Conservation (phyloP, 2,113 vertebrate species). For the Pituophis catenifer region DNA sequence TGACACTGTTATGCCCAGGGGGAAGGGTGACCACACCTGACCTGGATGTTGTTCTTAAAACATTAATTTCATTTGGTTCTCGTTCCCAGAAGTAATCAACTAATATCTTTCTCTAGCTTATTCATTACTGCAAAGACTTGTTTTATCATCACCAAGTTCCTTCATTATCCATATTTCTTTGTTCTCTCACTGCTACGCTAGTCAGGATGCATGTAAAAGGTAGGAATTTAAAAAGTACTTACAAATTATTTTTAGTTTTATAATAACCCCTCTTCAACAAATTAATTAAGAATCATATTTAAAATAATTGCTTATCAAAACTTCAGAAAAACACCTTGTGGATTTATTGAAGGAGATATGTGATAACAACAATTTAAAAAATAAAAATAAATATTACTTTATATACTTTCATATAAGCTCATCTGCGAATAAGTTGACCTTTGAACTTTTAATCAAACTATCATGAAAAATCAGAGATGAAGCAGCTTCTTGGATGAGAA, state of each 20-base stretch:
- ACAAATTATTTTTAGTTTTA: not conserved
- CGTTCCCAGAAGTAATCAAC: slow-evolving; percentile 32
- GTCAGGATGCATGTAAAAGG: not conserved
- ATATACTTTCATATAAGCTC: not conserved
- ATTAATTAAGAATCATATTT: not conserved
- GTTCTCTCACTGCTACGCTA: slow-evolving; percentile 8
- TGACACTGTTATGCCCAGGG: not conserved
- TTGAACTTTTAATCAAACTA: not conserved
- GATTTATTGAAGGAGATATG: not conserved
- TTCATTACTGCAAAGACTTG: not conserved
- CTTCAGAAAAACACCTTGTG: not conserved
- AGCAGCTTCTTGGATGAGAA: no score
- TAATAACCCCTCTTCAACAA: not conserved
- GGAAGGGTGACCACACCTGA: not conserved
- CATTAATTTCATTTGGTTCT: not conserved
- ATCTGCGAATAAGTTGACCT: not conserved
- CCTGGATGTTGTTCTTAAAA: slow-evolving; percentile 18
- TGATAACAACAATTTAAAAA: not conserved
- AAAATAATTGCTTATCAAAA: not conserved
- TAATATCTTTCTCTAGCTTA: slow-evolving; percentile 25
- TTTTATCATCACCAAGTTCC: slow-evolving; percentile 6
- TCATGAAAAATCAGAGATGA: no score
- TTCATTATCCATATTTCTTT: not conserved
- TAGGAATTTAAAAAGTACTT: not conserved
- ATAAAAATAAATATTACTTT: not conserved